Evolutionary conservation across 2,113 vertebrate species (phyloP).

Genomic region (Chelonoidis abingdonii): DNA sequence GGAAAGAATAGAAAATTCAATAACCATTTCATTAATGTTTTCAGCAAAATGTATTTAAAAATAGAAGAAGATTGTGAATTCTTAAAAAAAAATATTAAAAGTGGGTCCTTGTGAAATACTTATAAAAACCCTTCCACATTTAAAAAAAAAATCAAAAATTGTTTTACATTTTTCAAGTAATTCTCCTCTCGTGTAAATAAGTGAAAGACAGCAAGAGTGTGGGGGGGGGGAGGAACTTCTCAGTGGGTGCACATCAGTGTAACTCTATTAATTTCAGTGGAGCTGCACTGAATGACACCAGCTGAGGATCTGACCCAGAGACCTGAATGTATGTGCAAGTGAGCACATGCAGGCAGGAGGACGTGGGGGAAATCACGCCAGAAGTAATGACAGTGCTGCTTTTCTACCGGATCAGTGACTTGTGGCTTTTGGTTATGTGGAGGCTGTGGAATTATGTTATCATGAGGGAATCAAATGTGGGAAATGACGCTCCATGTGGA

Average conservation of each 20-base stretch:
- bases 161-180: neutral
- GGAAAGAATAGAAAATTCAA: neutral
- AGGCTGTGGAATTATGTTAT: neutral
- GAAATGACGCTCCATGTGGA: neutral
- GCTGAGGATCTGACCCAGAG: neutral
- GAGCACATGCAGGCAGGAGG: neutral
- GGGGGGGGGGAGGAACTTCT: neutral
- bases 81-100: neutral
- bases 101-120: neutral
- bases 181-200: neutral
- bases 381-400: neutral
- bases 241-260: neutral
- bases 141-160: neutral
- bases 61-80: neutral
- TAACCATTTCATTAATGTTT: neutral
- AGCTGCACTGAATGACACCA: neutral
- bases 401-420: neutral
- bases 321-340: neutral
- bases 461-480: neutral
- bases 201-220: neutral
- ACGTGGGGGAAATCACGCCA: neutral
- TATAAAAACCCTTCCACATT: neutral
- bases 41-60: neutral
- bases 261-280: neutral
- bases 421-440: neutral